Base-by-base conservation (phyloP, 1,140 invertebrate genomes). In the Sitodiplosis mosellana region DNA sequence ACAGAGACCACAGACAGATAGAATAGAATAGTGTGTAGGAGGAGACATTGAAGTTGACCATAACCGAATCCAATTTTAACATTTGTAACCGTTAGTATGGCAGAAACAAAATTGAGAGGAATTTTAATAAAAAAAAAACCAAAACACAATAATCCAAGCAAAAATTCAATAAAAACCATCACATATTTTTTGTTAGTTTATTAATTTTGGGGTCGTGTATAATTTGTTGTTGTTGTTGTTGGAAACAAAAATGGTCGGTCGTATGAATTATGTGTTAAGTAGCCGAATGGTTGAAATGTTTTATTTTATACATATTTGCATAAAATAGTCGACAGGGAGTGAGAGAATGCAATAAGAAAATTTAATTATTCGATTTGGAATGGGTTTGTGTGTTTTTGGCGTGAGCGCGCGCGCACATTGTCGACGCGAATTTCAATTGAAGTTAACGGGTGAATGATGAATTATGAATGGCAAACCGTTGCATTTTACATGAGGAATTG, bases 1-100 rank as follows among this genome's bases (percentile, higher is more conserved):
- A n/a, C n/a, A n/a, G n/a, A n/a, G n/a, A n/a, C n/a, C n/a, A n/a
- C n/a, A n/a, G n/a, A n/a, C n/a, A n/a, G n/a, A n/a, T n/a, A n/a
- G n/a, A n/a, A n/a, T n/a, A n/a, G n/a, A n/a, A n/a, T n/a, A n/a
- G n/a, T n/a, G n/a, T n/a, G n/a, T n/a, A n/a, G n/a, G n/a, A n/a
- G n/a, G n/a, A n/a, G n/a, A n/a, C n/a, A n/a, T n/a, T n/a, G n/a
- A n/a, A n/a, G n/a, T n/a, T n/a, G n/a, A n/a, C n/a, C n/a, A n/a
- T n/a, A n/a, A n/a, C 37, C 46, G 54, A 48, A 52, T 19, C 48
- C 27, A 42, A 38, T 20, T 11, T 38, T 7, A 18, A 41, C 38
- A 41, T 7, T 7, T 15, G 18, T 41, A 11, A 41, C 7, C 17
- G 7, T n/a, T 8, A n/a, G 38, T 18, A 41, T 7, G 11, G 18